Evolutionary conservation across 2,113 vertebrate species (phyloP), one percentile per base, ranked within the genome.

Genomic region (Ondatra zibethicus): DNA sequence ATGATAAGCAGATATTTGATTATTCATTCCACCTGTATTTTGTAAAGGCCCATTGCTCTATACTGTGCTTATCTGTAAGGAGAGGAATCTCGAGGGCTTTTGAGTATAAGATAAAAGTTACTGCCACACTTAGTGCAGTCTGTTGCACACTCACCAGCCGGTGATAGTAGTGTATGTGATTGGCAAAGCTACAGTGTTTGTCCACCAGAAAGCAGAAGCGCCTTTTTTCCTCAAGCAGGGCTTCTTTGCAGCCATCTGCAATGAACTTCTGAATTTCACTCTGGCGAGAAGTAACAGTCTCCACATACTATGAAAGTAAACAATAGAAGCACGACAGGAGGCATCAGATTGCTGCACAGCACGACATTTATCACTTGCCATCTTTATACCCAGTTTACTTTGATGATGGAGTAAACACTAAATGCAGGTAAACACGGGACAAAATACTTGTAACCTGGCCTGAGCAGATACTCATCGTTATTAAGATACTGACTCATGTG

Each of bases 151-250:
- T 98, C 92, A 99, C 99, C 98, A 99, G 99, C 27, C 98, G 81
- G 0, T 99, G 99, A 93, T 99, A 99, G 96, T 98, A 97, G 94
- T 99, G 98, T 42, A 99, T 98, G 52, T 99, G 99, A 93, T 98
- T 98, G 58, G 99, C 98, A 93, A 99, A 99, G 98, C 98, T 98
- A 97, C 99, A 99, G 98, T 99, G 99, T 94, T 99, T 99, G 98
- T 99, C 99, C 2, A 99, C 99, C 90, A 99, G 98, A 82, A 99
- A 99, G 92, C 99, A 99, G 98, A 99, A 99, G 50, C 99, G 99
- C 90, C 99, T 99, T 95, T 99, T 99, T 95, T 99, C 99, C 88
- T 99, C 99, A 36, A 99, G 98, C 1, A 99, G 98, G 36, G 99
- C 99, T 96, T 99, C 99, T 96, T 94, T 99, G 98, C 99, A 99